phyloP scores from a whole-genome alignment of 2,797 vertebrate genomes.

The Echiichthys vipera region DNA sequence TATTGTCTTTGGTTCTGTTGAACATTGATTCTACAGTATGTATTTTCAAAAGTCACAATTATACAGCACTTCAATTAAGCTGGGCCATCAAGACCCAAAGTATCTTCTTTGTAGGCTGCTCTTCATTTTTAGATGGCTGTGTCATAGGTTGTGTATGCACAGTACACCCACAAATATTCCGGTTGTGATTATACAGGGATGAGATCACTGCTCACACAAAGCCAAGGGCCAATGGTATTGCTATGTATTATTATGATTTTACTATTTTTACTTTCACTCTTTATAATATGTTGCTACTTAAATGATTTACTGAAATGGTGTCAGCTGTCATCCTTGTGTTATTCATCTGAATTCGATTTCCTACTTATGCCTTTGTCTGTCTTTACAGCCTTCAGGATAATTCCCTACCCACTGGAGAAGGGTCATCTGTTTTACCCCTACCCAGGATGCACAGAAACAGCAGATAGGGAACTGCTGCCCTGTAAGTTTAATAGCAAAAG shows the following conservation, averaged over 20 bases:
- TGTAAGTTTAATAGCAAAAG: conserved; percentile 79
- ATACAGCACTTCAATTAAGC: background rate
- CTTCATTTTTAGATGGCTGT: conserved; percentile 4
- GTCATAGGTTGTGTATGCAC: background rate
- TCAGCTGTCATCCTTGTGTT: background rate
- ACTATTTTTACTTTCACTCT: conserved; percentile 1
- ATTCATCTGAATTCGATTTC: background rate
- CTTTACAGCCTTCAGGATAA: conserved; percentile 95
- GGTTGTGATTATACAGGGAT: conserved; percentile 15
- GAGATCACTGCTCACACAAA: conserved; percentile 4
- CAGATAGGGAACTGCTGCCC: conserved; percentile 97
- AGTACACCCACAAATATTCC: conserved; percentile 12
- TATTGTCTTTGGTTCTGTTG: background rate
- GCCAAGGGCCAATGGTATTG: conserved; percentile 16
- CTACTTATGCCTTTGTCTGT: conserved; percentile 9
- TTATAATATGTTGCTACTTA: background rate
- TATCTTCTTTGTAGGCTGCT: background rate
- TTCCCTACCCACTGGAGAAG: conserved; percentile 97
- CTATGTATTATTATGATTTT: conserved; percentile 9
- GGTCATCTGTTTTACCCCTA: conserved; percentile 99
- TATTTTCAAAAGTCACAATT: background rate
- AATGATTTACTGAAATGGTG: background rate
- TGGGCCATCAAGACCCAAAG: background rate
- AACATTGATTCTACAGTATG: background rate
- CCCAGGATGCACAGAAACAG: conserved; percentile 97